Evolutionary conservation across 2,797 vertebrate species (phyloP).

Genomic region (Leptodactylus fallax): DNA sequence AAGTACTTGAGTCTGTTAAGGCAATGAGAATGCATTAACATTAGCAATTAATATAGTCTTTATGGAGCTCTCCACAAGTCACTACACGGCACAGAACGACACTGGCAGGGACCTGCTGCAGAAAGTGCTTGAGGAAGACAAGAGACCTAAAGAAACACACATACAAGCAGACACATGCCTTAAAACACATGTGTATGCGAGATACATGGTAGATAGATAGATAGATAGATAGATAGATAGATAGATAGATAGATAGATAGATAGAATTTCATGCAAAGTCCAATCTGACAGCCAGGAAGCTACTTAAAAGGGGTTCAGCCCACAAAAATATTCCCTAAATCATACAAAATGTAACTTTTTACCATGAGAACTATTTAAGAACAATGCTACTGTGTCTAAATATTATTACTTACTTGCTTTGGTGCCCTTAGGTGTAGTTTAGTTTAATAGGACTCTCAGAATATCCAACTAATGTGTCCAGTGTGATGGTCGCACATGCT

Average conservation of each 20-base stretch:
- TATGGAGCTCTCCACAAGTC: conserved; percentile 17
- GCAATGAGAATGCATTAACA: conserved; percentile 44
- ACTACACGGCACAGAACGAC: background rate
- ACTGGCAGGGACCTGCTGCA: background rate
- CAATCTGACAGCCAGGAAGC: background rate
- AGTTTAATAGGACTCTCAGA: no score
- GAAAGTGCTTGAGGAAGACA: background rate
- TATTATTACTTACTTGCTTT: no score
- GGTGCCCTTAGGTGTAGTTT: no score
- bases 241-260: background rate
- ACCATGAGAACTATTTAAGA: no score
- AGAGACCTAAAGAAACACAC: background rate
- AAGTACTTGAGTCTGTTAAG: conserved; percentile 48
- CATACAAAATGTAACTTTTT: no score
- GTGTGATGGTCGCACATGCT: background rate
- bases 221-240: background rate
- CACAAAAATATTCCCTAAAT: no score
- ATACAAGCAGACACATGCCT: background rate
- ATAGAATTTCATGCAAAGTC: background rate
- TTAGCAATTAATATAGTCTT: conserved; percentile 51
- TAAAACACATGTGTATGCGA: no score
- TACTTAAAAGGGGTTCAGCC: no score
- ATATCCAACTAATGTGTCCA: no score
- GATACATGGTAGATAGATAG: no score
- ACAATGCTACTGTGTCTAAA: no score